A percentile compares a stretch with the other conserved stretches of the same genome.
phyloP scores from a whole-genome alignment of 2,113 vertebrate genomes.

The Entomyzon cyanotis region DNA sequence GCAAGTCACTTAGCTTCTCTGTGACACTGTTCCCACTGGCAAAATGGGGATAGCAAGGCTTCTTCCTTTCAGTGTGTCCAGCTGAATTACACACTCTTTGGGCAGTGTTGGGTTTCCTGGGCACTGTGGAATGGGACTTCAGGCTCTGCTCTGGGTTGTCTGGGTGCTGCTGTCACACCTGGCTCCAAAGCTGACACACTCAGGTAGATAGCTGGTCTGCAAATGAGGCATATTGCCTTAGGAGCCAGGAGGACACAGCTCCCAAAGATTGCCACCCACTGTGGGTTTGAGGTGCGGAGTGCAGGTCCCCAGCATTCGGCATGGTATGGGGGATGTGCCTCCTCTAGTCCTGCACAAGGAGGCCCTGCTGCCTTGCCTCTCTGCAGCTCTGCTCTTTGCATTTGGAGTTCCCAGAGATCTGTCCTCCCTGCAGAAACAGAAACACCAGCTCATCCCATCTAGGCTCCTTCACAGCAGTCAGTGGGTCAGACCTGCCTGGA shows the following conservation, averaged over 20 bases:
- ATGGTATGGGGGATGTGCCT: rapidly evolving
- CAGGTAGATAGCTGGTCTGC: neutral
- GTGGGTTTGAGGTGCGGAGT: rapidly evolving
- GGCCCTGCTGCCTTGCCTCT: neutral
- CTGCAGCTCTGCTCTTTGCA: neutral
- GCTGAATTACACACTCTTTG: neutral
- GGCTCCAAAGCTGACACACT: neutral
- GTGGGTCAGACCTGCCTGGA: neutral
- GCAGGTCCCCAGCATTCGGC: neutral
- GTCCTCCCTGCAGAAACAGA: neutral
- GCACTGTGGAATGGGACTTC: neutral
- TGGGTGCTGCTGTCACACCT: neutral
- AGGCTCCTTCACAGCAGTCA: neutral
- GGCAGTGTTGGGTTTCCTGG: neutral
- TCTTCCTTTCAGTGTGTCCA: rapidly evolving
- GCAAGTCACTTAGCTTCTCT: neutral
- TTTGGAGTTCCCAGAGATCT: neutral
- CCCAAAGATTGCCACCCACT: neutral
- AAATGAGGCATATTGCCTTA: neutral
- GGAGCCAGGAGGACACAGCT: neutral
- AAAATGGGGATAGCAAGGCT: neutral
- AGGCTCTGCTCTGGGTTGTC: neutral
- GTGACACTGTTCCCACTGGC: rapidly evolving
- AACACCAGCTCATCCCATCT: neutral
- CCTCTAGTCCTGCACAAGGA: neutral